Conservation (phyloP, 2,113 vertebrate genomes). For the Plectropomus leopardus region DNA sequence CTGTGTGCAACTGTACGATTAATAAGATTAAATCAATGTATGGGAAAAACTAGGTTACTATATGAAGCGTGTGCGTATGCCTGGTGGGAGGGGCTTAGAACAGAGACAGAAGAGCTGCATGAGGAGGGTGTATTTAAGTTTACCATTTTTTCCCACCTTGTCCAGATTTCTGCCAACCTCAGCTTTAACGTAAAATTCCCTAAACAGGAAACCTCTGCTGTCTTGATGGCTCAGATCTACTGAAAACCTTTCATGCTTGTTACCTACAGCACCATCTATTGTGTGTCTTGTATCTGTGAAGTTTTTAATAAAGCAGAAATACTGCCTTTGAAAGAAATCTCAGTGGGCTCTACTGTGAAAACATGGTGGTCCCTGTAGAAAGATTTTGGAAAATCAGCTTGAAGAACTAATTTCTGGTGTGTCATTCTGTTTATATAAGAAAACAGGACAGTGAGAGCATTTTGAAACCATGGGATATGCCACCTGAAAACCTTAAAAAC, state of each 20-base stretch:
- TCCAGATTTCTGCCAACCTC: too few species aligned
- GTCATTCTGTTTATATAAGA: neutral
- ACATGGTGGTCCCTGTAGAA: neutral
- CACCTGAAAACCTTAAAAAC: neutral
- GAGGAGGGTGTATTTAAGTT: too few species aligned
- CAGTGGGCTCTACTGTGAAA: neutral
- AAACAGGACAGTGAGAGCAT: neutral
- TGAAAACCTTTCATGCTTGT: neutral
- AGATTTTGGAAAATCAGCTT: constrained; percentile 2
- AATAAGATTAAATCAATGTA: too few species aligned
- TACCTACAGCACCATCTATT: neutral
- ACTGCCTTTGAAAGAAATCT: constrained; percentile 3
- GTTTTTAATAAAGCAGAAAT: constrained; percentile 1
- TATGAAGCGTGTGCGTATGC: too few species aligned
- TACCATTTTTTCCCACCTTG: too few species aligned
- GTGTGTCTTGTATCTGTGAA: neutral
- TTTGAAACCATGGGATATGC: neutral
- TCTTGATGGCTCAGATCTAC: neutral
- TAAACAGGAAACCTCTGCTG: neutral
- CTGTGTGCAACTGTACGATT: too few species aligned
- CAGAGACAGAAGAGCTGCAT: too few species aligned
- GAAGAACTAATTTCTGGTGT: neutral
- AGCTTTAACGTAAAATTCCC: too few species aligned
- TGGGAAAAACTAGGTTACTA: too few species aligned
- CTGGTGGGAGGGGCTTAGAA: too few species aligned